Conservation (phyloP, 30 jellyfish, hydroid and myxozoan species). For the Calvadosia cruxmelitensis region DNA sequence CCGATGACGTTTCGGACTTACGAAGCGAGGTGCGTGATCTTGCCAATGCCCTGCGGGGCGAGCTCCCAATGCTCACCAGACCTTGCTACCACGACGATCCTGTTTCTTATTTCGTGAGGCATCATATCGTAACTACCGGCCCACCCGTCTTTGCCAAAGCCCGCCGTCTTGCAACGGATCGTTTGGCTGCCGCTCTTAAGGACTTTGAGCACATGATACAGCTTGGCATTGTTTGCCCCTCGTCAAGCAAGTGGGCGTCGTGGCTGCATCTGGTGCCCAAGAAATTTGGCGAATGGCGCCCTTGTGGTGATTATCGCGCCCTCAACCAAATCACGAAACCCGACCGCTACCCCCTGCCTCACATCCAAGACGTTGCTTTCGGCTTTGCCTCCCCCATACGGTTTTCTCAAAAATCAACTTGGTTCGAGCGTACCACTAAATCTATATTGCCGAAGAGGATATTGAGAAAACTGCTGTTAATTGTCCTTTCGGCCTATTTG, state of each 20-base stretch:
- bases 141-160: constrained; percentile 27
- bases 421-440: background rate
- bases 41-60: constrained; percentile 8
- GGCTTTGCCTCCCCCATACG: constrained; percentile 8
- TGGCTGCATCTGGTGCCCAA: constrained; percentile 46
- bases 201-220: constrained; percentile 42
- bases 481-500: background rate
- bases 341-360: constrained; percentile 1
- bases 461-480: no score
- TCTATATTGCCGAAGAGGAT: constrained; percentile 11
- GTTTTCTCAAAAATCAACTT: background rate
- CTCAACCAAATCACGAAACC: constrained; percentile 1
- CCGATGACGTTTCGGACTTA: no score
- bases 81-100: constrained; percentile 18
- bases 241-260: constrained; percentile 29
- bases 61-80: constrained; percentile 5
- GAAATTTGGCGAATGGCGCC: constrained; percentile 17
- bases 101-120: constrained; percentile 13
- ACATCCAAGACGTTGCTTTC: constrained; percentile 10
- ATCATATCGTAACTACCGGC: constrained; percentile 28
- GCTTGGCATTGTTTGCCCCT: constrained; percentile 41
- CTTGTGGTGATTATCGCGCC: constrained; percentile 3
- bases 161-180: constrained; percentile 34
- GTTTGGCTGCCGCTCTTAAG: constrained; percentile 13
- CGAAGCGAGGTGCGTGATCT: no score